phyloP scores from a whole-genome alignment of 2,113 vertebrate species.

The Proteles cristata region DNA sequence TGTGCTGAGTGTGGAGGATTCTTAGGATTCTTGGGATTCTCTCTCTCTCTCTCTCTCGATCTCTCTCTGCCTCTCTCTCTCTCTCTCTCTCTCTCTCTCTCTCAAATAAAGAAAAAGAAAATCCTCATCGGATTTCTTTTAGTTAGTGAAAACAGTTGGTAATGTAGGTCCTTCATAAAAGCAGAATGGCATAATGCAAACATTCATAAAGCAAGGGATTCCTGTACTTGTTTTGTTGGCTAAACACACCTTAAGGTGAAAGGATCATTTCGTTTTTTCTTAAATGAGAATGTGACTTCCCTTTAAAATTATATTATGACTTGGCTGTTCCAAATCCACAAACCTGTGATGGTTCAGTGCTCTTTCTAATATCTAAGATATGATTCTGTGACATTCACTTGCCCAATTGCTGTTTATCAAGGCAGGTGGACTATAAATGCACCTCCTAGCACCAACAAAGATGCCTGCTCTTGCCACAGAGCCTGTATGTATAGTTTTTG shows the following conservation, averaged over 20 bases:
- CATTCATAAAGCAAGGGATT: neutral
- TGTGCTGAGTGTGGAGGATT: no score
- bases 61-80: no score
- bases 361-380: constrained; percentile 42
- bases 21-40: no score
- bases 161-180: neutral
- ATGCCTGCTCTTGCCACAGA: neutral
- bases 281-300: neutral
- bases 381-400: neutral
- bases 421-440: neutral
- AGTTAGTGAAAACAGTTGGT: neutral
- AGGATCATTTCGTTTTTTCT: neutral
- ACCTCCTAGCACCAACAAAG: neutral
- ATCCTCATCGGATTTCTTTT: neutral
- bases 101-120: neutral
- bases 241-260: neutral
- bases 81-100: no score
- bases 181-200: neutral
- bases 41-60: no score
- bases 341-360: neutral
- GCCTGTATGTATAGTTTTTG: neutral
- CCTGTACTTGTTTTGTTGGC: neutral
- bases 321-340: neutral
- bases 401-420: neutral
- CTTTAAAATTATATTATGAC: neutral